These are phyloP conservation scores for Pseudococcus longispinus DNA, from an alignment of 2,888 invertebrate species.

Conservation along the genomic window DNA sequence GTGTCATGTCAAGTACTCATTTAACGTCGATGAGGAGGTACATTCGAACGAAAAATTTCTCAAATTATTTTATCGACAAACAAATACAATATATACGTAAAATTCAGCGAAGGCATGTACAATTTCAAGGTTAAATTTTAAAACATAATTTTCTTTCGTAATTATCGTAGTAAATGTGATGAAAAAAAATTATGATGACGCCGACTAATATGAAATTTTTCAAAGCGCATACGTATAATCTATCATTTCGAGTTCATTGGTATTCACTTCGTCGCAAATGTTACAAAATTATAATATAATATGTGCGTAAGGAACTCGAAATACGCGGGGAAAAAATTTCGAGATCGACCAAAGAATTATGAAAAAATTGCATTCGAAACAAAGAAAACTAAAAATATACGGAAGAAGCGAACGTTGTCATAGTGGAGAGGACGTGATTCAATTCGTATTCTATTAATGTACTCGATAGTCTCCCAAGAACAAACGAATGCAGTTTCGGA, in stretches of 20 bases:
- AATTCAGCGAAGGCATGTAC: not conserved
- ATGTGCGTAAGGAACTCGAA: too few relatives aligned
- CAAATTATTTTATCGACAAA: not conserved
- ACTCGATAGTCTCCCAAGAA: not conserved
- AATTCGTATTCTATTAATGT: slow-evolving; percentile 18
- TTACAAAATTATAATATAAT: not conserved
- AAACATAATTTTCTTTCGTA: not conserved
- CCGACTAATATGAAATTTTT: not conserved
- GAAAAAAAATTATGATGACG: not conserved
- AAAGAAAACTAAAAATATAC: slow-evolving; percentile 4
- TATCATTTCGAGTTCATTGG: not conserved
- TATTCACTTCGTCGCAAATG: not conserved
- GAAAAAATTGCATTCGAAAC: not conserved
- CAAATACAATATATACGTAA: not conserved
- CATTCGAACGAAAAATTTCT: not conserved
- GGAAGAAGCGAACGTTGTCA: not conserved
- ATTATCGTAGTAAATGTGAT: not conserved
- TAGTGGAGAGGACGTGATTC: not conserved
- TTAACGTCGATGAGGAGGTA: not conserved
- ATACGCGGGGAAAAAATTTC: not conserved
- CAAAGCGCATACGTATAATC: not conserved
- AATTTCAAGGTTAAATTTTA: slow-evolving; percentile 31
- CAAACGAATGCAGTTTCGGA: not conserved
- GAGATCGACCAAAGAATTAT: not conserved
- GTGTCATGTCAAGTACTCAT: not conserved